Conservation (phyloP, 1,140 invertebrate genomes). For the Lysiphlebus fabarum region DNA sequence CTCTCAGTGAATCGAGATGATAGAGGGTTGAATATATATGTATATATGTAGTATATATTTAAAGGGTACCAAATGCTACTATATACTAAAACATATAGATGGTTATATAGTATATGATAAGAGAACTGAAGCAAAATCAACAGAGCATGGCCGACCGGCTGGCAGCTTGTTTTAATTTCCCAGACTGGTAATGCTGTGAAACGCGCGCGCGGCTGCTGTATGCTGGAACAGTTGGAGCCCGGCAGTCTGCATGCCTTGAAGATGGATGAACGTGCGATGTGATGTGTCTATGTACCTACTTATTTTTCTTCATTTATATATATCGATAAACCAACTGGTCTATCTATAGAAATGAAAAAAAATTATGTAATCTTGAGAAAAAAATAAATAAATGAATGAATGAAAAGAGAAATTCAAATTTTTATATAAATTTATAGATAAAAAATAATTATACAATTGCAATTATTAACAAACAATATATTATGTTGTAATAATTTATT, state of each 20-base stretch:
- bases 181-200: constrained; percentile 27
- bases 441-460: too few species aligned
- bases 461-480: too few species aligned
- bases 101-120: constrained; percentile 10
- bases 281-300: neutral
- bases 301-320: neutral
- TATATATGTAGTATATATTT: neutral
- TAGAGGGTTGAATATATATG: too few species aligned
- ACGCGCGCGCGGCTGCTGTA: constrained; percentile 32
- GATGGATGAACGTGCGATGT: constrained; percentile 31
- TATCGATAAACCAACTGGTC: constrained; percentile 6
- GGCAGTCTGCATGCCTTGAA: constrained; percentile 21
- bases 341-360: neutral
- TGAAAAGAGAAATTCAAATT: too few species aligned
- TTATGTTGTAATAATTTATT: too few species aligned
- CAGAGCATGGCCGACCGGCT: constrained; percentile 42
- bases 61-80: constrained; percentile 8
- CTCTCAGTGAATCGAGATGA: too few species aligned
- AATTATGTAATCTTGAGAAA: too few species aligned
- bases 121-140: constrained; percentile 37
- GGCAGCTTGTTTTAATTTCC: constrained; percentile 48
- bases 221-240: constrained; percentile 1
- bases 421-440: too few species aligned
- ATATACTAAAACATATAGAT: neutral
- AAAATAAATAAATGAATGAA: too few species aligned